Evolutionary conservation across 2,888 invertebrate species (phyloP).

Genomic region (Sceliomorpha sp.): DNA sequence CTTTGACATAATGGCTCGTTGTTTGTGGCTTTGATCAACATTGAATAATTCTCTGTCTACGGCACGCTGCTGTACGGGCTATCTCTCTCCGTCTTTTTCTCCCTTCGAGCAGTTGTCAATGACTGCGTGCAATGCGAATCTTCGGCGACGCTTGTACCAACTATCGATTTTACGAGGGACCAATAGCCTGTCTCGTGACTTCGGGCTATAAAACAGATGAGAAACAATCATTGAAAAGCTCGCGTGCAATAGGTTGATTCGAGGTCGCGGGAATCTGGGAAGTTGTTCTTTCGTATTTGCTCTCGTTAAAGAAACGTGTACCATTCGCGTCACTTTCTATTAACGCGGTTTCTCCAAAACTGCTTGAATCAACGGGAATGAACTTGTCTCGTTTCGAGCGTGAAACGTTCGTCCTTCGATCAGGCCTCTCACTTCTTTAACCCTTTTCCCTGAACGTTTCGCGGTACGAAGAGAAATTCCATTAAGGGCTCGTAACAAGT

Average conservation of each 20-base stretch:
- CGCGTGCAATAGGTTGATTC: slow-evolving; percentile 30
- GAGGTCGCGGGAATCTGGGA: slow-evolving; percentile 1
- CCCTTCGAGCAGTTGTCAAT: slow-evolving; percentile 15
- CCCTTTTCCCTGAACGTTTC: too few relatives aligned
- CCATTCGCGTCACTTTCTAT: too few relatives aligned
- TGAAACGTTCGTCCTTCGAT: too few relatives aligned
- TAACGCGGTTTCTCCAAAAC: too few relatives aligned
- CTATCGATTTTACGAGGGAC: slow-evolving; percentile 12
- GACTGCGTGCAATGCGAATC: slow-evolving; percentile 3
- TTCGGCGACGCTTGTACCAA: neutral
- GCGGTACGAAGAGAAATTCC: too few relatives aligned
- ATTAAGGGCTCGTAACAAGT: too few relatives aligned
- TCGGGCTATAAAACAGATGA: slow-evolving; percentile 9
- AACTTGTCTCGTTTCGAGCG: too few relatives aligned
- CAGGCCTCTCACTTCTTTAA: too few relatives aligned
- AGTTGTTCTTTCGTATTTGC: too few relatives aligned
- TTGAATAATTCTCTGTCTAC: slow-evolving; percentile 18
- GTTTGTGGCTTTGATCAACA: slow-evolving; percentile 40
- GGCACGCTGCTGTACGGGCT: neutral
- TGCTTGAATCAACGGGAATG: too few relatives aligned
- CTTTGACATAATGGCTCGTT: slow-evolving; percentile 36
- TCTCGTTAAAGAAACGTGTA: too few relatives aligned
- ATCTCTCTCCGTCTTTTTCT: neutral
- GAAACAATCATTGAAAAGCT: slow-evolving; percentile 41
- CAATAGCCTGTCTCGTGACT: slow-evolving; percentile 23